Conservation (phyloP, 2,888 invertebrate species). For the Meta bourneti region DNA sequence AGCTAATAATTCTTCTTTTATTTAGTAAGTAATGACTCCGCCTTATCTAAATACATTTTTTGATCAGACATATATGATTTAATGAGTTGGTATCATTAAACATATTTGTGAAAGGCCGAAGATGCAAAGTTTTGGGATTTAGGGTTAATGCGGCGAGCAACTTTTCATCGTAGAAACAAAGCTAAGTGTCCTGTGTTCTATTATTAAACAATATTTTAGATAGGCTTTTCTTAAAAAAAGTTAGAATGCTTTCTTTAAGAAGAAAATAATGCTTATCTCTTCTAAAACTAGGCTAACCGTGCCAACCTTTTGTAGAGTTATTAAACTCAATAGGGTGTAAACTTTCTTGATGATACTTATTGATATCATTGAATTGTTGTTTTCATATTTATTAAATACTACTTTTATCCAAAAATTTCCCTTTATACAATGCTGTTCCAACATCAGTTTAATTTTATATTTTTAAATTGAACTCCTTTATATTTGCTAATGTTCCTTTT, state of each 20-base stretch:
- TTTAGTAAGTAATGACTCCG: conserved; percentile 40
- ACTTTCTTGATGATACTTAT: not conserved
- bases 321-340: not conserved
- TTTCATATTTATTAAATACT: too few relatives aligned
- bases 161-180: not conserved
- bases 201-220: not conserved
- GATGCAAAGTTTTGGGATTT: conserved; percentile 23
- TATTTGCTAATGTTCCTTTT: too few relatives aligned
- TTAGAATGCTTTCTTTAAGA: not conserved
- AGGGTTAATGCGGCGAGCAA: conserved; percentile 24
- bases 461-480: too few relatives aligned
- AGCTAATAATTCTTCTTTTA: conserved; percentile 58
- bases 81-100: conserved; percentile 31
- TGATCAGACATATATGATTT: conserved; percentile 49
- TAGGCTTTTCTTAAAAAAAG: not conserved
- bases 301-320: not conserved
- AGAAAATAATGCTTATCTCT: conserved; percentile 3
- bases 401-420: too few relatives aligned
- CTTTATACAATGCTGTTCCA: too few relatives aligned
- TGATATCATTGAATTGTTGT: too few relatives aligned
- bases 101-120: conserved; percentile 20
- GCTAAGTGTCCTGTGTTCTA: not conserved
- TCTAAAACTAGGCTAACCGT: not conserved
- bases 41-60: conserved; percentile 59
- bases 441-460: too few relatives aligned